phyloP scores from a whole-genome alignment of 2,797 vertebrate species.

The Malurus leucopterus region DNA sequence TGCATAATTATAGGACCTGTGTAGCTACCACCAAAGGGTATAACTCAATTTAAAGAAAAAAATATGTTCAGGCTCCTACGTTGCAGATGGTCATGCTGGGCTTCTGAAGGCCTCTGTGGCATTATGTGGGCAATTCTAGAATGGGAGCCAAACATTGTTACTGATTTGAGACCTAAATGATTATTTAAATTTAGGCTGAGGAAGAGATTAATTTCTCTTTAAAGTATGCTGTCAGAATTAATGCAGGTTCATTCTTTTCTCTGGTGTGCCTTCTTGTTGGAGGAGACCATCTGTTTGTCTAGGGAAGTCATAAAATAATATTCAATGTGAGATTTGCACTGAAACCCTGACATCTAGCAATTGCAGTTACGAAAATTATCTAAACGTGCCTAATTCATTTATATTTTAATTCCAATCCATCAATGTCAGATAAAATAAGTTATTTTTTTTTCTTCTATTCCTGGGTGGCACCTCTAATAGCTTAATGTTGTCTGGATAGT shows the following conservation, averaged over 20 bases:
- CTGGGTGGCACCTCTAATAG: conserved; percentile 16
- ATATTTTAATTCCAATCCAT: conserved; percentile 65
- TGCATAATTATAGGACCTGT: conserved; percentile 10
- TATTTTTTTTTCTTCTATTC: conserved; percentile 49
- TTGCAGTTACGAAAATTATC: conserved; percentile 61
- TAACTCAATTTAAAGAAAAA: conserved; percentile 40
- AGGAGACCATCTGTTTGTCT: conserved; percentile 60
- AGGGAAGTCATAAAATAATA: conserved; percentile 57
- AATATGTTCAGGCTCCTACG: conserved; percentile 5
- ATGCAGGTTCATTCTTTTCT: not conserved
- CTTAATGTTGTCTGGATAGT: conserved; percentile 37
- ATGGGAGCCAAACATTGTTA: conserved; percentile 15
- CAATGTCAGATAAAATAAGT: conserved; percentile 64
- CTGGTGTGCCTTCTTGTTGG: conserved; percentile 5
- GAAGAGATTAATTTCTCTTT: conserved; percentile 25
- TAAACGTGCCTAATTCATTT: conserved; percentile 66
- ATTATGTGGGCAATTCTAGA: not conserved
- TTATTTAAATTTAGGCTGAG: conserved; percentile 48
- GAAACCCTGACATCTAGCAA: conserved; percentile 46
- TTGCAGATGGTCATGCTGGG: conserved; percentile 7
- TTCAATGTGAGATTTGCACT: conserved; percentile 30
- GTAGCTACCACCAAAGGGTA: conserved; percentile 7
- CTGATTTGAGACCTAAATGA: conserved; percentile 12
- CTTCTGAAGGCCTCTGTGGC: not conserved
- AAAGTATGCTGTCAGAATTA: conserved; percentile 31